These are phyloP conservation scores for Xanthia togata DNA, from an alignment of 2,888 invertebrate species.

Conservation along the genomic window DNA sequence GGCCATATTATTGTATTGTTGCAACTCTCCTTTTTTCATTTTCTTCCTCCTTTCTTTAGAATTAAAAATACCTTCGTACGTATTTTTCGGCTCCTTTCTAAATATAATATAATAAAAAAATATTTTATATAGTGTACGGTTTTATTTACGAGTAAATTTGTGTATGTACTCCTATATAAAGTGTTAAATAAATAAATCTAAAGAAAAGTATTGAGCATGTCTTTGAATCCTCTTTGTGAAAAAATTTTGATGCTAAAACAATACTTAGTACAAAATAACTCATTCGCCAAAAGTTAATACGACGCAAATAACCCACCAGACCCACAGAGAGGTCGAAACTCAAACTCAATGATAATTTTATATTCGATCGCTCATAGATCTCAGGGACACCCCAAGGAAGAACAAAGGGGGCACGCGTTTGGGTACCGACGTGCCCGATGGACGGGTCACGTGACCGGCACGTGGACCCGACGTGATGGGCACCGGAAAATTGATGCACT, in stretches of 20 bases:
- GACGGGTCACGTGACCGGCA: constrained; percentile 82
- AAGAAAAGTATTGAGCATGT: not conserved
- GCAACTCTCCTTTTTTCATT: not conserved
- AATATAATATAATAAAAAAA: too few relatives aligned
- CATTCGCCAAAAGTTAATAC: constrained; percentile 24
- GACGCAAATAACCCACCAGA: constrained; percentile 41
- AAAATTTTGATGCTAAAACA: not conserved
- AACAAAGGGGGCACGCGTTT: constrained; percentile 66
- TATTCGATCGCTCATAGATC: constrained; percentile 64
- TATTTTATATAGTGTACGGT: too few relatives aligned
- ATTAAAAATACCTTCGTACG: not conserved
- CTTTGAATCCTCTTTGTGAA: too few relatives aligned
- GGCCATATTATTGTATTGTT: not conserved
- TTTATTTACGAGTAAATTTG: too few relatives aligned
- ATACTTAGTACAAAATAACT: not conserved
- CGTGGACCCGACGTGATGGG: constrained; percentile 81
- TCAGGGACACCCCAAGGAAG: constrained; percentile 62
- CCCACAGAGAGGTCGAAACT: constrained; percentile 59
- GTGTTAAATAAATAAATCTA: not conserved
- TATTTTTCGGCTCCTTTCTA: not conserved
- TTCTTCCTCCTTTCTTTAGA: not conserved
- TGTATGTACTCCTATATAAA: not conserved
- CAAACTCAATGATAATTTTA: constrained; percentile 67
- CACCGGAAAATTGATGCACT: constrained; percentile 85
- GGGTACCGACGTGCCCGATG: constrained; percentile 69